Conservation (phyloP, 2,888 invertebrate species). For the Tetheella fluctuosa region DNA sequence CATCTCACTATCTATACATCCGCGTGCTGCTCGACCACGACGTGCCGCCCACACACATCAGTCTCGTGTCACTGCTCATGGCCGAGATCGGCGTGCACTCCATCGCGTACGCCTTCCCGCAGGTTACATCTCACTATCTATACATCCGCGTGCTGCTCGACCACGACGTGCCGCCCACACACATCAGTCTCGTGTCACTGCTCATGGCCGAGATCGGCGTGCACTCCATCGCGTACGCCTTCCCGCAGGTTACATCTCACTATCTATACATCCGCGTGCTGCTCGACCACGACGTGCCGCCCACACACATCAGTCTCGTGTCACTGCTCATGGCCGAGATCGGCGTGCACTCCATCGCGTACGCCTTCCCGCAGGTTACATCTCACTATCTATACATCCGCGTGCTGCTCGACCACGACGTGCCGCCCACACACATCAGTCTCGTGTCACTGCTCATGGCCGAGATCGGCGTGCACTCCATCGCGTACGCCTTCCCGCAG, state of each 20-base stretch:
- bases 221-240: too few species aligned
- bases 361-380: too few species aligned
- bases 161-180: conserved; percentile 98
- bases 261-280: conserved; percentile 90
- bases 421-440: conserved; percentile 96
- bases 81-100: too few species aligned
- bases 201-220: too few species aligned
- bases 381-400: too few species aligned
- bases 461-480: conserved; percentile 98
- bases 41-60: conserved; percentile 90
- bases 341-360: too few species aligned
- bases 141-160: conserved; percentile 97
- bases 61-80: too few species aligned
- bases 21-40: conserved; percentile 98
- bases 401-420: conserved; percentile 98
- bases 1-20: conserved; percentile 83
- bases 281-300: conserved; percentile 98
- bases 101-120: too few species aligned
- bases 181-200: too few species aligned
- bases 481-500: conserved; percentile 99
- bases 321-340: too few species aligned
- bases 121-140: too few species aligned
- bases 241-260: background rate
- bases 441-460: conserved; percentile 98
- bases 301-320: conserved; percentile 62